Evolutionary conservation across 2,888 invertebrate species (phyloP), one percentile per base, ranked within the genome.

Genomic region (Drosophila fungiperda): DNA sequence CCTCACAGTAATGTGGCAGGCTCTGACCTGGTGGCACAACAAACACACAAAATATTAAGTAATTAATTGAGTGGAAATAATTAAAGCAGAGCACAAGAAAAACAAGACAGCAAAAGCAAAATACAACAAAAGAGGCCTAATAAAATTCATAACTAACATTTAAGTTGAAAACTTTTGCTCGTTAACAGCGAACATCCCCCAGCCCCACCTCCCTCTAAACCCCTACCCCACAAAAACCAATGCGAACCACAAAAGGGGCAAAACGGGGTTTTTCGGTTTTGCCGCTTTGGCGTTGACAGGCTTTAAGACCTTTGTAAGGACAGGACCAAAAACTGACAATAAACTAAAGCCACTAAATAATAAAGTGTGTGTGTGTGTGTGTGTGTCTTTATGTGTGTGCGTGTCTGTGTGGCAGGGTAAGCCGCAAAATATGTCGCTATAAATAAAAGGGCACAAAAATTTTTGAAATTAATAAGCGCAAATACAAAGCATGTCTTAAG

Each of bases 71-170:
- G 74, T 79, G 76, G 50, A 63, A 67, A 75, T 78, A 68, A 54
- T 65, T 78, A 69, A 54, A 63, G 68, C 54, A 89, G 71, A 64
- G 29, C 63, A 57, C 57, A 40, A 57, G 6, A 20, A 40, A 67
- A 69, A 61, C 62, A 66, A 63, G 26, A 26, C 3, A 26, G 26
- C 64, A 72, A 68, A 58, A 52, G 53, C 50, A 40, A 40, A 40
- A 40, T 29, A 40, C n/a, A 38, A 29, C 29, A 4, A 29, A 29
- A 29, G 17, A 29, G 65, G 73, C 63, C 75, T 71, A 88, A 90
- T 87, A 79, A 90, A 89, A 87, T 87, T 90, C 87, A 90, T 90
- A 87, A 90, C 89, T 90, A 79, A 81, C 71, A 87, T 78, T 89
- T 90, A 90, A 87, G 89, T 73, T 77, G 90, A 90, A 90, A 87